Base-by-base conservation (phyloP, 2,888 invertebrate species). In the Limnephilus rhombicus region DNA sequence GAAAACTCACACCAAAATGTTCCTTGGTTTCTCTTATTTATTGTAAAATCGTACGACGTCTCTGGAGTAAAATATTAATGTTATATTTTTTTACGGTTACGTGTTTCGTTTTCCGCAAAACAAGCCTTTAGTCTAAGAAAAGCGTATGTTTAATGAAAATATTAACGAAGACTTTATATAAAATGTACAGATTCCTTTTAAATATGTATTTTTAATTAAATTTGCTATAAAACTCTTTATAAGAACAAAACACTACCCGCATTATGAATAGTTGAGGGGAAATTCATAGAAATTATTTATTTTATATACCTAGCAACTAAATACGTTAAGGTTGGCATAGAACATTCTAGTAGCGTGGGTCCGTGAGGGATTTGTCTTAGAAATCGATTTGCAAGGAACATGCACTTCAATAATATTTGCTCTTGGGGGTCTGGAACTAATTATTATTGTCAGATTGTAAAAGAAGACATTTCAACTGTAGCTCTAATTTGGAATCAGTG, bases 231-330 rank as follows among this genome's bases (percentile, higher is more conserved):
- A 86, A 45, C 12, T 68, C 68, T 29, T n/a, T 41, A 49, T 86
- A 41, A 86, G 82, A 45, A 82, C 81, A 81, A 68, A 68, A 82
- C 82, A 41, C 41, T 90, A 90, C 90, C 85, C 53, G 31, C 53
- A 49, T 53, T 90, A 85, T 85, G 83, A 53, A 90, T 90, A 81
- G 90, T 90, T 31, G 82, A 90, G 85, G 49, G 68, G 34, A 82
- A 85, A n/a, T 85, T 53, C 24, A 53, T 53, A 85, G 53, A 85
- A 90, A 90, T 85, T 81, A 81, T 90, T 90, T 90, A 90, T 90
- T 90, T 90, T 90, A 85, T 90, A 90, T 90, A 90, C 90, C 90
- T 90, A 90, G 81, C 41, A 24, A 45, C 29, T 45, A 86, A 86
- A 86, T 86, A 86, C 15, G n/a, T 49, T 86, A 86, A 86, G 86